Conservation (phyloP, 2,797 vertebrate species). For the Bovichtus diacanthus region DNA sequence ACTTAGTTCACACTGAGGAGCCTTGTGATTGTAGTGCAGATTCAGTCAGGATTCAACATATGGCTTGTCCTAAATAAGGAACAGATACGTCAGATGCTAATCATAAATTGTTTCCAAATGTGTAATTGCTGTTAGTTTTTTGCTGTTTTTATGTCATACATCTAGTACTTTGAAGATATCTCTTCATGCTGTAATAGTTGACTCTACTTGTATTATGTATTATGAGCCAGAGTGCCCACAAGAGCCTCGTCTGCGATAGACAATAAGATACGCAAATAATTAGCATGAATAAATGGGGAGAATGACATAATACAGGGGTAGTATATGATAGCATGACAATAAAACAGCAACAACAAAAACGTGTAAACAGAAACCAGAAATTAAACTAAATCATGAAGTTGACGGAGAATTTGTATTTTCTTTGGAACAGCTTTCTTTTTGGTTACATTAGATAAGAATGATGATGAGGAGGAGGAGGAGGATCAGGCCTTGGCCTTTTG, state of each 20-base stretch:
- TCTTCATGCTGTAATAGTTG: neutral
- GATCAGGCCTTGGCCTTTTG: slow-evolving; percentile 63
- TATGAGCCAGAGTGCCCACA: neutral
- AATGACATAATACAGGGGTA: neutral
- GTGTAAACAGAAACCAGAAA: neutral
- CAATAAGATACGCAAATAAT: neutral
- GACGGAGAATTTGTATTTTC: neutral
- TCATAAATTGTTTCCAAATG: neutral
- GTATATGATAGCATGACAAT: neutral
- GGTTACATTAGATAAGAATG: slow-evolving; percentile 40
- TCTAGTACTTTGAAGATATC: neutral
- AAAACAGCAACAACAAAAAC: neutral
- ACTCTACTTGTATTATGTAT: neutral
- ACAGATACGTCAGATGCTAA: neutral
- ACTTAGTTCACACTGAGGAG: neutral
- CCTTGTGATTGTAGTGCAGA: neutral
- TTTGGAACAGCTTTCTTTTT: slow-evolving; percentile 27
- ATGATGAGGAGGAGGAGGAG: slow-evolving; percentile 65
- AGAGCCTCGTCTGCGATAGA: neutral
- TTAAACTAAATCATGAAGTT: neutral
- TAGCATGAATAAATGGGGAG: neutral
- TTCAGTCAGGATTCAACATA: neutral
- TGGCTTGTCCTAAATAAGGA: neutral
- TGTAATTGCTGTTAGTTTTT: neutral
- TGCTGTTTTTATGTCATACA: neutral